Conservation (phyloP, 64 coral and sea anemone species). For the Trachythela sp. region DNA sequence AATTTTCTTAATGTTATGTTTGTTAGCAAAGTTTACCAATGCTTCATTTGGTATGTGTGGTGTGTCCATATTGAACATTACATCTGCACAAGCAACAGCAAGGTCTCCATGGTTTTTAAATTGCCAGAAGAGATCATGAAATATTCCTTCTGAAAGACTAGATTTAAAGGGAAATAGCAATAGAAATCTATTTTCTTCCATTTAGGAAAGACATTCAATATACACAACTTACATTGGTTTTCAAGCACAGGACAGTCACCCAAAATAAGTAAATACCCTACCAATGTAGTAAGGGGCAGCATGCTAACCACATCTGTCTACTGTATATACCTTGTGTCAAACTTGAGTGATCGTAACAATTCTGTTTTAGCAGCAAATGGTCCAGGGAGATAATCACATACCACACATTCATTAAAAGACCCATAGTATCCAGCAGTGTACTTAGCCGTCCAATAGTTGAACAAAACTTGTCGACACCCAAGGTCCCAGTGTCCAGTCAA, state of each 20-base stretch:
- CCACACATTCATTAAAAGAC: constrained; percentile 51
- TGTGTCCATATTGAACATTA: background rate
- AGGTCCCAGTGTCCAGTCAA: constrained; percentile 51
- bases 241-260: too few species aligned
- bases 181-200: background rate
- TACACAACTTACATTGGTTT: too few species aligned
- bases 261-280: too few species aligned
- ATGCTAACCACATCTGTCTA: too few species aligned
- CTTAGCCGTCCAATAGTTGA: constrained; percentile 40
- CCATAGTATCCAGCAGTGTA: constrained; percentile 52
- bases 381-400: constrained; percentile 38
- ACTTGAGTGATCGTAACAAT: background rate
- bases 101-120: background rate
- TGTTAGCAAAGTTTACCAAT: background rate
- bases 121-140: constrained; percentile 47
- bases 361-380: constrained; percentile 54
- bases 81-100: background rate
- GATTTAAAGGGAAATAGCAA: background rate
- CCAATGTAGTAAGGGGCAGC: too few species aligned
- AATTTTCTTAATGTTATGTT: background rate
- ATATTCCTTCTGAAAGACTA: constrained; percentile 25
- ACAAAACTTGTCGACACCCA: constrained; percentile 43
- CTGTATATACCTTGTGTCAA: background rate
- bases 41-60: background rate
- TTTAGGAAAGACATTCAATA: background rate